Evolutionary conservation across 2,113 vertebrate genomes (phyloP), one percentile per base, ranked within the genome.

Genomic region (Zonotrichia leucophrys): DNA sequence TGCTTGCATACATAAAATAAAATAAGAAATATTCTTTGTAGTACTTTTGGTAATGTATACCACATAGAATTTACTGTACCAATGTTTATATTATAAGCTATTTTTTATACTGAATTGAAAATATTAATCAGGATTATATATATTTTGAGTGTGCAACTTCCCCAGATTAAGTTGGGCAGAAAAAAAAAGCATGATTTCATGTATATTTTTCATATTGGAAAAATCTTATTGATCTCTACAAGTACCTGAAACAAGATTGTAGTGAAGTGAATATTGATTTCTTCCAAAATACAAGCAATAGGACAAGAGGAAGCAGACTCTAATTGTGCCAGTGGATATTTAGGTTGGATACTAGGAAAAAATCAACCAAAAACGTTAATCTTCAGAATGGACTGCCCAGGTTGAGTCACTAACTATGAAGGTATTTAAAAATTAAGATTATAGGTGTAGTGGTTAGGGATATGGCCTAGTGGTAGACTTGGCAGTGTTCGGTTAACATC

Each of bases 211-310:
- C 9, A 33, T 66, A 46, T 30, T 20, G 73, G 18, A 37, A 82
- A 63, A 16, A 37, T 5, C 6, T 42, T 28, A 21, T 62, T 0
- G 0, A 4, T 31, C 37, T 44, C 47, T 35, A 18, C 15, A 58
- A 21, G 12, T 46, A 8, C 18, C 22, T 63, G 25, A 46, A 79
- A 22, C 1, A 4, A 79, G 10, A 15, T 6, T 74, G 7, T 19
- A 62, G 4, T 1, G 7, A 74, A 8, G 11, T 42, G 16, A 31
- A 4, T 28, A 15, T 55, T 11, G 7, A 2, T 56, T 44, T 75
- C 28, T 80, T 53, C 22, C 15, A 42, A 60, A 44, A 31, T 35
- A 23, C 12, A 79, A 83, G 27, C 2, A 17, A 31, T 35, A 28
- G 12, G 5, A 28, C 3, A 39, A 50, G 37, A 89, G 11, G 23